Base-by-base conservation (phyloP, 2,888 invertebrate genomes). In the Chirona hameri region DNA sequence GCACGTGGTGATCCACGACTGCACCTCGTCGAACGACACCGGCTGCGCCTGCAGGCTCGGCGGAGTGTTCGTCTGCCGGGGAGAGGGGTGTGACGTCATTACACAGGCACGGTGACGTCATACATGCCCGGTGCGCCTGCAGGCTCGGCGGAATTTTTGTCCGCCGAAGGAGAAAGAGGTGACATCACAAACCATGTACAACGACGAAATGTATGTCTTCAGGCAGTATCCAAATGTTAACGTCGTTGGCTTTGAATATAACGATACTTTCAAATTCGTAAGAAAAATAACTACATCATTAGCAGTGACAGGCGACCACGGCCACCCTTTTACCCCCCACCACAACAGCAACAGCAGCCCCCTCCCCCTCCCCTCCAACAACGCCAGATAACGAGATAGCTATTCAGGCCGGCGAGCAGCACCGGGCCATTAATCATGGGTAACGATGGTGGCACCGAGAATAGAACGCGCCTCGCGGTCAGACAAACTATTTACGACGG, bases 1-100 rank as follows among this genome's bases (percentile, higher is more conserved):
- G 89, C 95, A 96, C 82, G 95, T 95, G 57, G 95, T 94, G 86
- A 96, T 94, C 93, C 95, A 95, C 83, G 94, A 93, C 87, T 95
- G 95, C 81, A 96, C 90, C 88, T 96, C 95, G 86, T 94, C 90
- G 91, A 95, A 93, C 82, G 93, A 93, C 83, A 94, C 91, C 10
- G 89, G 83, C 48, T 85, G 85, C 7, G 84, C 84, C 2, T 85
- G 85, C 7, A 86, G 85, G 21, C 86, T 85, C 14, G 86, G 86
- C 69, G 87, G 86, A 60, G 87, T 87, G 84, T 86, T 86, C 18
- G 86, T 85, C 87, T 87, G 85, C 14, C 48, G 48, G 79, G n/a
- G 27, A n/a, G 3, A 4, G 52, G 84, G 65, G 79, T 15, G 81
- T 31, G 24, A 79, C 65, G 39, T 83, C 82, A 60, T 52, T 21